Evolutionary conservation across 2,797 vertebrate genomes (phyloP).

Genomic region (Siniperca undulata): DNA sequence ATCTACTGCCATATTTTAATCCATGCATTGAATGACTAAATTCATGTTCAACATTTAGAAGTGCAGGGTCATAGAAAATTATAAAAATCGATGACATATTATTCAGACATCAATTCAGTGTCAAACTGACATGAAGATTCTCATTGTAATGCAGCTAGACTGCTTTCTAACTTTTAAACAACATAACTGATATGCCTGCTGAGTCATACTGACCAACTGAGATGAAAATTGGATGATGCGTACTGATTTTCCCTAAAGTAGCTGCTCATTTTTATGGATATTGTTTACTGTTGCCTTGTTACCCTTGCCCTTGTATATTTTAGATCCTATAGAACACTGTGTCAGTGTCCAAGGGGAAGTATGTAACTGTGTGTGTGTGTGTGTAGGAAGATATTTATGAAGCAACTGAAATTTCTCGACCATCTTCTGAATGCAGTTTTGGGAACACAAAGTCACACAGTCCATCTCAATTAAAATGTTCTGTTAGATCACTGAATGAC

Average conservation of each 20-base stretch:
- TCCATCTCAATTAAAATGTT: background rate
- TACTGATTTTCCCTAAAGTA: constrained; percentile 12
- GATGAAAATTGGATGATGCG: constrained; percentile 24
- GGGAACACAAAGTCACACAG: background rate
- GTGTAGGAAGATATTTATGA: constrained; percentile 41
- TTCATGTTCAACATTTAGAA: background rate
- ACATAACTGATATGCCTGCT: constrained; percentile 2
- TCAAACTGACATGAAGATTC: background rate
- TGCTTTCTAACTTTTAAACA: constrained; percentile 8
- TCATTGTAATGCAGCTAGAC: background rate
- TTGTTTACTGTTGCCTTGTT: constrained; percentile 33
- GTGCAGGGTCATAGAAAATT: background rate
- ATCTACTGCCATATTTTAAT: background rate
- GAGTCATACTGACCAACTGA: constrained; percentile 24
- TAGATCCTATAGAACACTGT: background rate
- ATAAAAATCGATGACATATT: background rate
- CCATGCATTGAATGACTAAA: background rate
- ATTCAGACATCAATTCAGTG: background rate
- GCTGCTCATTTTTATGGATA: constrained; percentile 29
- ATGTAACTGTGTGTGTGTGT: constrained; percentile 5
- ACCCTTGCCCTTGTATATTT: no score
- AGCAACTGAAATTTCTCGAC: constrained; percentile 13
- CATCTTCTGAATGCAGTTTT: constrained; percentile 33
- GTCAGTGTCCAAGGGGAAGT: background rate
- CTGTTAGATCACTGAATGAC: background rate